Evolutionary conservation across 2,797 vertebrate genomes (phyloP).

Genomic region (Leptatherina wallacei): DNA sequence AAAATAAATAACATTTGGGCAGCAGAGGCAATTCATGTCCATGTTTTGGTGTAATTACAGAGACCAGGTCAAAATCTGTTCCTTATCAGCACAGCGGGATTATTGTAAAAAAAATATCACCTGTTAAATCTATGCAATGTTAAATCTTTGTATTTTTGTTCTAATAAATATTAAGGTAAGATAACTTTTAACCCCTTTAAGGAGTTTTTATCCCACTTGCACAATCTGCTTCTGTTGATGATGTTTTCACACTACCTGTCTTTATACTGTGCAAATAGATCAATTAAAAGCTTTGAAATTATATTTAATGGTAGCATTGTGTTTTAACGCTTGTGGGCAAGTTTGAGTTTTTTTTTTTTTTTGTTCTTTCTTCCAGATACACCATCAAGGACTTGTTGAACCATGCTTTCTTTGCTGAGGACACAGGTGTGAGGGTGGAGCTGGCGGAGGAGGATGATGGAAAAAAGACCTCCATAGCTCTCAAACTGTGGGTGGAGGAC

Average conservation of each 20-base stretch:
- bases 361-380: conserved; percentile 81
- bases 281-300: neutral
- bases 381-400: conserved; percentile 97
- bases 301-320: conserved; percentile 2
- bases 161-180: too few species aligned
- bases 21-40: conserved; percentile 15
- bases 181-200: too few species aligned
- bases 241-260: too few species aligned
- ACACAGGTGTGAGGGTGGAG: conserved; percentile 97
- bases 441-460: conserved; percentile 97
- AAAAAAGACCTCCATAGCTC: conserved; percentile 93
- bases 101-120: neutral
- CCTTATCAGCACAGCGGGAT: neutral
- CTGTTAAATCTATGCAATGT: neutral
- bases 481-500: conserved; percentile 98
- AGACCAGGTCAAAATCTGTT: conserved; percentile 1
- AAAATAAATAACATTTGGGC: conserved; percentile 7
- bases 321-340: neutral
- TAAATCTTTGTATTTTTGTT: too few species aligned
- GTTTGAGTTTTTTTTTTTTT: conserved; percentile 10
- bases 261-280: too few species aligned
- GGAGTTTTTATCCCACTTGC: too few species aligned
- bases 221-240: too few species aligned
- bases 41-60: conserved; percentile 12
- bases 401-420: conserved; percentile 98